Conservation (phyloP, 2,888 invertebrate genomes). For the Tipula confusa region DNA sequence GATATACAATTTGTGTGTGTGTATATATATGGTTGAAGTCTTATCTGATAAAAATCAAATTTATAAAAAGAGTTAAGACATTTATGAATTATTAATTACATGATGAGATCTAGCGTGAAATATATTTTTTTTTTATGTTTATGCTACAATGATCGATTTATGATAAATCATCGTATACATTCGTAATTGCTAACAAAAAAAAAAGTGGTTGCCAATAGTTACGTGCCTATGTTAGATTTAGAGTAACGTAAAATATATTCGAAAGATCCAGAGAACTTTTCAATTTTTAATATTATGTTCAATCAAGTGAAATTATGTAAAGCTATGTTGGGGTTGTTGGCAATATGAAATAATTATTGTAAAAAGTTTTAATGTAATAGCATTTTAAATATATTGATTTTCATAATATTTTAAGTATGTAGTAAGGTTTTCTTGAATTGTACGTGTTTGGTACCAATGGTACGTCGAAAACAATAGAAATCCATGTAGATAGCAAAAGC, state of each 20-base stretch:
- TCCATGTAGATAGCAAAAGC: no score
- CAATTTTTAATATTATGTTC: background rate
- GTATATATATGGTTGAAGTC: no score
- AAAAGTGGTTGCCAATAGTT: background rate
- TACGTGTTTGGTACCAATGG: no score
- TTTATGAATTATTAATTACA: constrained; percentile 31
- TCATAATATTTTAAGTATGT: no score
- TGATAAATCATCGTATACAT: background rate
- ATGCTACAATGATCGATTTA: background rate
- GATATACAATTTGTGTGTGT: background rate
- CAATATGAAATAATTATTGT: no score
- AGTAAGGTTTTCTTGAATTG: no score
- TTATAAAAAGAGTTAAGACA: background rate
- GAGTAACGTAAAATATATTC: background rate
- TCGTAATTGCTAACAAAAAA: background rate
- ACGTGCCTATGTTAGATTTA: background rate
- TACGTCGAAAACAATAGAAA: no score
- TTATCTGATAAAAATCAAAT: constrained; percentile 25
- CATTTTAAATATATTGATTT: no score
- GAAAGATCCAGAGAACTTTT: background rate
- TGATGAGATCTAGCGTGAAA: constrained; percentile 31
- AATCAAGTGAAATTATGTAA: background rate
- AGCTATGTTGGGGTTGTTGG: no score
- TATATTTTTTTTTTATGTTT: background rate
- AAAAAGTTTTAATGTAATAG: no score